These are phyloP conservation scores for Wiebesia pumilae DNA, from an alignment of 1,140 invertebrate species.

Conservation along the genomic window DNA sequence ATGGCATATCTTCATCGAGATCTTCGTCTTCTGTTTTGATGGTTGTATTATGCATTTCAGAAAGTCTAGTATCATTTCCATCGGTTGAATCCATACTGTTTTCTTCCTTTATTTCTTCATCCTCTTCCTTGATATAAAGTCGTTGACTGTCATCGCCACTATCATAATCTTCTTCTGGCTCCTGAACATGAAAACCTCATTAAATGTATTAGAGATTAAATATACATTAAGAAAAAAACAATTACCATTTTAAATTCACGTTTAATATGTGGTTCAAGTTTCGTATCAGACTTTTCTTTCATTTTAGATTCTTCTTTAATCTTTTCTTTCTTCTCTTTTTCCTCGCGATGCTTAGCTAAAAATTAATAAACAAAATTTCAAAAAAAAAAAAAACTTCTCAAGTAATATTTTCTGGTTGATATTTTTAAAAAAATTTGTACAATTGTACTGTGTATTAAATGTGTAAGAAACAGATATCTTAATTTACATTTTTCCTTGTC, in stretches of 20 bases:
- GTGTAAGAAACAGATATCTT: slow-evolving; percentile 7
- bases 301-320: slow-evolving; percentile 63
- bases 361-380: slow-evolving; percentile 32
- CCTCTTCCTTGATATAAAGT: slow-evolving; percentile 72
- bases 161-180: slow-evolving; percentile 74
- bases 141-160: slow-evolving; percentile 67
- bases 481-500: slow-evolving; percentile 71
- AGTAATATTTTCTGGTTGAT: not conserved
- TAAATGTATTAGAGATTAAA: slow-evolving; percentile 31
- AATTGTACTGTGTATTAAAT: not conserved
- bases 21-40: slow-evolving; percentile 73
- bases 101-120: slow-evolving; percentile 66
- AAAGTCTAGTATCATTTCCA: slow-evolving; percentile 71
- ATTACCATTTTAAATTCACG: slow-evolving; percentile 67
- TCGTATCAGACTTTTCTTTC: slow-evolving; percentile 61
- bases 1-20: slow-evolving; percentile 86
- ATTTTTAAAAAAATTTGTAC: too few species aligned
- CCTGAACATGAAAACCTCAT: slow-evolving; percentile 58
- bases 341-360: slow-evolving; percentile 69
- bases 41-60: slow-evolving; percentile 73
- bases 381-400: not conserved
- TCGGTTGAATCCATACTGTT: slow-evolving; percentile 68
- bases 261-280: slow-evolving; percentile 55
- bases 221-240: slow-evolving; percentile 26
- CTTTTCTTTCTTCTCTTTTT: slow-evolving; percentile 69